Evolutionary conservation across 2,888 invertebrate genomes (phyloP).

Genomic region (Agriotes lineatus): DNA sequence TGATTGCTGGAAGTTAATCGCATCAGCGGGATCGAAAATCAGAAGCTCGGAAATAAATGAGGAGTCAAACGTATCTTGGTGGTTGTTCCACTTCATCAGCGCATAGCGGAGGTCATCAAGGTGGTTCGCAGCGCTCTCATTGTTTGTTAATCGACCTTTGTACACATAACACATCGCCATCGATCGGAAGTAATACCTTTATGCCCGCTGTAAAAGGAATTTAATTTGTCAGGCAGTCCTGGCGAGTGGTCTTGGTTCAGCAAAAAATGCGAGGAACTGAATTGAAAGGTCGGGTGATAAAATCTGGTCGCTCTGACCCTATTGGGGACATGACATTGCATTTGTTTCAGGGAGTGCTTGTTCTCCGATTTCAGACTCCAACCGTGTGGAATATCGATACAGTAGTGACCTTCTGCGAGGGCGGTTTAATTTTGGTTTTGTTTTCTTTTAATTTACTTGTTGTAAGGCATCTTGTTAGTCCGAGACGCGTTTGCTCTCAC

Average conservation of each 20-base stretch:
- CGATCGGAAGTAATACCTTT: constrained; percentile 31
- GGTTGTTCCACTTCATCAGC: background rate
- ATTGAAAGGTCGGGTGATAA: constrained; percentile 34
- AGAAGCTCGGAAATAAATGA: too few species aligned
- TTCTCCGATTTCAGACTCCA: background rate
- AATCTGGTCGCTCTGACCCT: constrained; percentile 23
- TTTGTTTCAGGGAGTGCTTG: constrained; percentile 17
- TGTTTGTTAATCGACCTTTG: constrained; percentile 20
- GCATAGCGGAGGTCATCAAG: background rate
- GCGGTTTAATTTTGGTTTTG: constrained; percentile 13
- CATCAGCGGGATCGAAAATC: too few species aligned
- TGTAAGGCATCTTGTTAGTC: constrained; percentile 3
- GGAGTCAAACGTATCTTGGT: too few species aligned
- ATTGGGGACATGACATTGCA: constrained; percentile 27
- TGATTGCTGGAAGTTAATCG: too few species aligned
- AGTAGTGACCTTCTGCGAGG: background rate
- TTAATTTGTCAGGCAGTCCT: constrained; percentile 33
- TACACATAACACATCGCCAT: constrained; percentile 21
- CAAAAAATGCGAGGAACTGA: constrained; percentile 17
- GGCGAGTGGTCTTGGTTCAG: constrained; percentile 26
- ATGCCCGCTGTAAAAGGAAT: constrained; percentile 31
- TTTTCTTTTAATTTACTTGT: constrained; percentile 13
- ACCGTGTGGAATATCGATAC: background rate
- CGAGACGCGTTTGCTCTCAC: background rate
- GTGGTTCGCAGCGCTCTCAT: background rate